Conservation (phyloP, 2,113 vertebrate genomes). For the Condylura cristata region DNA sequence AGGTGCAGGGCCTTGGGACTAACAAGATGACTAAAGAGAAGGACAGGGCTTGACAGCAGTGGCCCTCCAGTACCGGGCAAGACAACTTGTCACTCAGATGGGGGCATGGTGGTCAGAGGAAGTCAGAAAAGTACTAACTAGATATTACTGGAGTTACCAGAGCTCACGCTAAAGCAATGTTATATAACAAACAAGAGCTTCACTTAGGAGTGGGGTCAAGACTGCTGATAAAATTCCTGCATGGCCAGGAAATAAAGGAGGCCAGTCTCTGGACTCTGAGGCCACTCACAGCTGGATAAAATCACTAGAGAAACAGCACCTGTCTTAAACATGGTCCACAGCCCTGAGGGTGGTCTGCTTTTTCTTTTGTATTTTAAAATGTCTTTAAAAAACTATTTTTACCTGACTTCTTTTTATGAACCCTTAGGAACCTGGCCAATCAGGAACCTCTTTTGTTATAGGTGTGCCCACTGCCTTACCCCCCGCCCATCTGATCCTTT, state of each 20-base stretch:
- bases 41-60: neutral
- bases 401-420: neutral
- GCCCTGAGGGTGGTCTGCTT: neutral
- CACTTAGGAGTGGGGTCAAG: neutral
- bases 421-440: neutral
- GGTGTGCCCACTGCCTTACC: slow-evolving; percentile 89
- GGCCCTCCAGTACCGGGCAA: neutral
- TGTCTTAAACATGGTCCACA: neutral
- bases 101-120: neutral
- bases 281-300: neutral
- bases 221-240: neutral
- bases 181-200: neutral
- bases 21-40: neutral
- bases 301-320: neutral
- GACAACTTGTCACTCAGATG: neutral
- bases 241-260: neutral
- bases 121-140: neutral
- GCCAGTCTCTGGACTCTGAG: neutral
- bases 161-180: neutral
- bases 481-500: slow-evolving; percentile 90
- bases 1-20: neutral
- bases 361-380: neutral
- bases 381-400: neutral
- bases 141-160: neutral
- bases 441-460: slow-evolving; percentile 76